These are phyloP conservation scores for Euphysa ruthae DNA, from an alignment of 30 jellyfish, hydroid and myxozoan species.

Conservation along the genomic window DNA sequence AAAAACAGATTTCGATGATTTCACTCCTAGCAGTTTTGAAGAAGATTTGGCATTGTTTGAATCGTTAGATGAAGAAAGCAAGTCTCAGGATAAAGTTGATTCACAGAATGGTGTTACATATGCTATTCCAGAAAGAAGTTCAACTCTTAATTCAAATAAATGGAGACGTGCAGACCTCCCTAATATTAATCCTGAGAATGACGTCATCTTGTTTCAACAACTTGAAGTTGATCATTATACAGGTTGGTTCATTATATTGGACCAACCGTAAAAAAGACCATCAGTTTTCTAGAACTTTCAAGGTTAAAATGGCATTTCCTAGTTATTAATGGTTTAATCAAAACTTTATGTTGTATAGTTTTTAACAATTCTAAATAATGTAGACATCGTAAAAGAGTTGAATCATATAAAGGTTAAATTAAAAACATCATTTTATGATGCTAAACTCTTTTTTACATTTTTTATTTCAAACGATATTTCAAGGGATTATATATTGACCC, in stretches of 20 bases:
- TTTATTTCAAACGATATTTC: too few species aligned
- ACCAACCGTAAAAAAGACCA: too few species aligned
- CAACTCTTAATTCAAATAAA: background rate
- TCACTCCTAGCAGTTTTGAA: constrained; percentile 64
- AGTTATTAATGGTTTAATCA: too few species aligned
- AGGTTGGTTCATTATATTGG: constrained; percentile 50
- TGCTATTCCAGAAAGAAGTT: background rate
- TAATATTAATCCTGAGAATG: constrained; percentile 36
- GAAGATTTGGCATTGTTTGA: constrained; percentile 73
- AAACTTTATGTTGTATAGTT: too few species aligned
- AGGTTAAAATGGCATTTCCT: too few species aligned
- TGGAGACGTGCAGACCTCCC: constrained; percentile 68
- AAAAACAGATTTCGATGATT: constrained; percentile 13
- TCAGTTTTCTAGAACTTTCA: too few species aligned
- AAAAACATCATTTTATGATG: too few species aligned
- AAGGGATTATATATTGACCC: too few species aligned
- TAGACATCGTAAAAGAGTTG: too few species aligned
- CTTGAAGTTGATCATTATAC: constrained; percentile 66
- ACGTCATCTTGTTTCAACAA: constrained; percentile 65
- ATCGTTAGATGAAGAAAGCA: constrained; percentile 38
- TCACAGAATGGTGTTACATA: background rate
- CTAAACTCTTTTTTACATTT: too few species aligned
- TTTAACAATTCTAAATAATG: too few species aligned
- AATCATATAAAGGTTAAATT: too few species aligned
- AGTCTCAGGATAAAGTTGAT: constrained; percentile 38